Evolutionary conservation across 2,113 vertebrate species (phyloP), one percentile per base, ranked within the genome.

Genomic region (Proterorhinus semilunaris): DNA sequence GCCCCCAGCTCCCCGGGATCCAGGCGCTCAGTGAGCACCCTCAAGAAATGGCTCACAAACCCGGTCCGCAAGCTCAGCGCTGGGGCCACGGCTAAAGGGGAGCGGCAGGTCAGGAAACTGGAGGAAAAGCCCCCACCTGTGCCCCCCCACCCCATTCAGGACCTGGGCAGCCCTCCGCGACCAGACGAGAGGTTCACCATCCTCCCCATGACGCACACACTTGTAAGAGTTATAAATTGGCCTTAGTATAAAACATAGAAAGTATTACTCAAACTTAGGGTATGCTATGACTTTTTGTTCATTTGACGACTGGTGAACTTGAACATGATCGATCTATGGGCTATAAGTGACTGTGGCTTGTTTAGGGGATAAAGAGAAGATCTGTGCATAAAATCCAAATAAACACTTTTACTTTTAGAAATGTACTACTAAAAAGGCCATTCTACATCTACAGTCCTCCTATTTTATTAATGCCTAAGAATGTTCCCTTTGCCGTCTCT

Each of bases 11-110:
- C 95, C 2, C 94, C 94, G 0, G 87, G 92, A n/a, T 94, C 95
- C 72, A 93, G 90, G 7, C 94, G 90, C 68, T 94, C 94, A 0
- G 93, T 95, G 70, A 94, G 93, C 88, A 95, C 94, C 17, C 86
- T 95, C 63, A 94, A 94, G 83, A 95, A 94, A 80, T 95, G 94
- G 94, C 92, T 95, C 77, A 95, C 94, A 36, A 95, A 93, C 74
- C 94, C 94, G 0, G 94, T 95, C 27, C 92, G 94, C 72, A 95
- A 94, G 81, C 88, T 95, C 69, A 94, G 93, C 11, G 85, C 85
- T 0, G 93, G 91, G 16, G 87, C 90, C 52, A 50, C 83, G 0
- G 84, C 69, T 54, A 92, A 93, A 76, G 92, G 89, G 27, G 92
- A 94, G 65, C 89, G 89, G 1, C 93, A 91, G 75, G 89, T 91